A percentile compares a stretch with the other conserved stretches of the same genome.
phyloP scores from a whole-genome alignment of 2,113 vertebrate species.

The Varanus salvator region DNA sequence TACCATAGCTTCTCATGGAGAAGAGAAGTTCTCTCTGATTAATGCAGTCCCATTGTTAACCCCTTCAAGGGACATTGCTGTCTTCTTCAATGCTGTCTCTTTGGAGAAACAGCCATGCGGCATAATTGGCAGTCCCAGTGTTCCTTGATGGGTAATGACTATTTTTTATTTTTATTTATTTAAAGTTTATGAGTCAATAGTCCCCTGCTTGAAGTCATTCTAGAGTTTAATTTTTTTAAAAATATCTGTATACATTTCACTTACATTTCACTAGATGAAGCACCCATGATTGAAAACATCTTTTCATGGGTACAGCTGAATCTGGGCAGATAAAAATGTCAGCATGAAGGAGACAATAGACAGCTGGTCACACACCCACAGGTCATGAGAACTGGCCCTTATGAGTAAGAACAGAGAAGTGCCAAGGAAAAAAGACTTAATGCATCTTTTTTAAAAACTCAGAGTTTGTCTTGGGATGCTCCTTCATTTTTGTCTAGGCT shows the following conservation, averaged over 20 bases:
- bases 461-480: neutral
- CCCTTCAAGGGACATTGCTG: neutral
- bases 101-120: neutral
- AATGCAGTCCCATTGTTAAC: neutral
- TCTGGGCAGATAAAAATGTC: neutral
- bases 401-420: neutral
- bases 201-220: neutral
- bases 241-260: no score
- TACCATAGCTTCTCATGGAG: neutral
- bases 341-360: neutral
- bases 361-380: neutral
- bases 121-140: neutral
- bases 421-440: neutral
- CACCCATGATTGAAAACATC: neutral
- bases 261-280: no score
- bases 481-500: neutral
- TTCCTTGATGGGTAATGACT: neutral
- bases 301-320: neutral
- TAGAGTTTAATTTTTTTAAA: neutral
- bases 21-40: neutral
- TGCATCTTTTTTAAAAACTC: neutral
- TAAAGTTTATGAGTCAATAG: neutral
- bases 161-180: no score
- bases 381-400: conserved; percentile 5
- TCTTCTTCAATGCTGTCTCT: neutral